phyloP scores from a whole-genome alignment of 1,140 invertebrate genomes.

The Lanistes nyassanus region DNA sequence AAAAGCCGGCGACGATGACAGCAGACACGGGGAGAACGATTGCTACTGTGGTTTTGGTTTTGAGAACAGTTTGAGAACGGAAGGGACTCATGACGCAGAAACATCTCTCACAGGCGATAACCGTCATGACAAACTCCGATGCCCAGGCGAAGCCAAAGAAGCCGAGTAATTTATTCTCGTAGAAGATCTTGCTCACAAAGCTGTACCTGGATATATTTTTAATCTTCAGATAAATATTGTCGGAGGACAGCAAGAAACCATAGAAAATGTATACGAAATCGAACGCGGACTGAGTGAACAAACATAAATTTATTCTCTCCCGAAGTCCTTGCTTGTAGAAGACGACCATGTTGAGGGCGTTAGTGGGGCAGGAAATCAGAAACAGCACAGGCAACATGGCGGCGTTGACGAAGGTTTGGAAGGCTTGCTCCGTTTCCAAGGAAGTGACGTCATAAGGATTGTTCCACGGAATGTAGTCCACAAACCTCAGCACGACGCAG shows the following conservation, averaged over 20 bases:
- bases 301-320: conserved; percentile 7
- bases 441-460: conserved; percentile 2
- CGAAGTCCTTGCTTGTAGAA: conserved; percentile 9
- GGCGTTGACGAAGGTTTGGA: neutral
- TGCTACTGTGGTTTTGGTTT: conserved; percentile 8
- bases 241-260: neutral
- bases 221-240: neutral
- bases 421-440: neutral
- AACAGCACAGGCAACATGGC: conserved; percentile 1
- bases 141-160: neutral
- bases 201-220: neutral
- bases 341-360: conserved; percentile 3
- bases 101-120: conserved; percentile 20
- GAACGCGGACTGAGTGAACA: neutral
- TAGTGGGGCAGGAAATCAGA: conserved; percentile 8
- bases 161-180: neutral
- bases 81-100: conserved; percentile 14
- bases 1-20: neutral
- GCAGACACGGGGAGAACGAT: neutral
- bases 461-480: neutral
- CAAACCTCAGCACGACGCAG: too few species aligned
- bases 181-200: neutral
- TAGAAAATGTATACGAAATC: neutral
- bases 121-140: neutral
- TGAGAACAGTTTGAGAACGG: conserved; percentile 3